Evolutionary conservation across 1,140 invertebrate genomes (phyloP), one percentile per base, ranked within the genome.

Genomic region (Zaprionus nigranus): DNA sequence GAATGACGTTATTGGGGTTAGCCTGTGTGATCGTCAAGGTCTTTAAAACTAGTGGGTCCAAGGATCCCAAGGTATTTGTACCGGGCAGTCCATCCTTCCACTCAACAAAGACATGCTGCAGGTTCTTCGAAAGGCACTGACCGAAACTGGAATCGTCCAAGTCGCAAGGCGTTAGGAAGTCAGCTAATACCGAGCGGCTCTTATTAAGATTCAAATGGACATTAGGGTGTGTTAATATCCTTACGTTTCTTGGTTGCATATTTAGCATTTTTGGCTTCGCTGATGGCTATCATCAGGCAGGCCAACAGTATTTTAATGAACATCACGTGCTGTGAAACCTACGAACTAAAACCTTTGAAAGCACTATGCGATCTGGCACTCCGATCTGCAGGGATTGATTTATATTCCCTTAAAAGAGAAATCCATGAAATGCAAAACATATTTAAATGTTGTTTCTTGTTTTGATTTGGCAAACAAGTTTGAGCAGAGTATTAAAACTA

Each of bases 31-130:
- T 69, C 7, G 82, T 90, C 7, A 90, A 51, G 1, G 81, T 65
- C 17, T 90, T 90, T 1, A 90, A 43, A 1, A 69, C 24, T 0
- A 90, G 34, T 0, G 85, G 85, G 59, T 90, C 85, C 2, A 90
- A 57, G 36, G 81, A 34, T 7, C 78, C 75, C 0, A 90, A 34
- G 0, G 67, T 66, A 34, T 66, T 90, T 15, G 80, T 70, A 36
- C 85, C 85, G 1, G 85, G 85, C 17, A 90, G 34, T 51, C 90
- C 90, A 62, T 88, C 79, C 43, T 78, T 85, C 81, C 81, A 92
- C n/a, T 82, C 54, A 4, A 43, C 51, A 56, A 90, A 81, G 13
- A 83, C 59, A 1, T 30, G 13, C 59, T 88, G 67, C 11, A 92
- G 40, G 63, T 91, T 85, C 7, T 13, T 61, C 0, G 72, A 65